A percentile compares a stretch with the other conserved stretches of the same genome.
Evolutionary conservation across 2,797 vertebrate species (phyloP).

Genomic region (Pogoniulus pusillus): DNA sequence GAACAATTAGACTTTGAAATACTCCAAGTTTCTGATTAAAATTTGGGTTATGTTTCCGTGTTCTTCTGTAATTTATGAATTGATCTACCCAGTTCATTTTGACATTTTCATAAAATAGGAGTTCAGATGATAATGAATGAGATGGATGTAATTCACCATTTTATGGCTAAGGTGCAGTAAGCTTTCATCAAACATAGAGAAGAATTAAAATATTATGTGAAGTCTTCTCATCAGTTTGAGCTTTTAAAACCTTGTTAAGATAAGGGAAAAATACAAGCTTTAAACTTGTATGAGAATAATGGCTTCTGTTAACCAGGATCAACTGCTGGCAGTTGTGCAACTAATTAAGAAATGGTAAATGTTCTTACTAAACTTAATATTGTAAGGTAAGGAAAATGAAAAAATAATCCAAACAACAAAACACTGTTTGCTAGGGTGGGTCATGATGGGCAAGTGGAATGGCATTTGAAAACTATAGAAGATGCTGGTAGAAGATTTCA

Average conservation of each 20-base stretch:
- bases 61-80: not conserved
- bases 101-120: not conserved
- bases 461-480: not conserved
- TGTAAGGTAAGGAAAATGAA: not conserved
- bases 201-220: not conserved
- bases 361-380: not conserved
- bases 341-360: not conserved
- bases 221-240: not conserved
- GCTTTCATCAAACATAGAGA: not conserved
- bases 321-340: not conserved
- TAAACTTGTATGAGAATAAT: not conserved
- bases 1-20: not conserved
- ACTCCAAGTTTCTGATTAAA: not conserved
- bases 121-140: not conserved
- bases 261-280: not conserved
- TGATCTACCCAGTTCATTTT: not conserved
- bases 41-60: not conserved
- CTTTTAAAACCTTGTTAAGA: not conserved
- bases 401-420: not conserved
- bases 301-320: not conserved
- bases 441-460: not conserved
- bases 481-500: not conserved
- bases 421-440: not conserved
- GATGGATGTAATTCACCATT: not conserved
- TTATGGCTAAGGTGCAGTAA: not conserved